A percentile compares a stretch with the other conserved stretches of the same genome.
These are phyloP conservation scores for Pelodiscus sinensis DNA, from an alignment of 2,113 vertebrate species.

Conservation along the genomic window DNA sequence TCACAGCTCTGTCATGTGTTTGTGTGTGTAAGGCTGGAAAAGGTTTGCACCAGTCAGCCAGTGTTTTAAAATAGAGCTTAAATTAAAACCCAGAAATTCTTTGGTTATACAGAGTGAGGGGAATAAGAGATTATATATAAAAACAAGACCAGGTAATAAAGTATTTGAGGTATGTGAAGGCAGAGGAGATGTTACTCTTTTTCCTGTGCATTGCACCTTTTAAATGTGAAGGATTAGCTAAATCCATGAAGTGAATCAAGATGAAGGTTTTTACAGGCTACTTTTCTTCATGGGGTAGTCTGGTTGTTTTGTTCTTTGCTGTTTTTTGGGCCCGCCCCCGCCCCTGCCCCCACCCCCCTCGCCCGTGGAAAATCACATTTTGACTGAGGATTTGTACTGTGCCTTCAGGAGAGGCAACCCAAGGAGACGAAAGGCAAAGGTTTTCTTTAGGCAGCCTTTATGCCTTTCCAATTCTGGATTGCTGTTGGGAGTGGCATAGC, in stretches of 20 bases:
- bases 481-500: background rate
- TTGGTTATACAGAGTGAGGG: background rate
- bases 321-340: no score
- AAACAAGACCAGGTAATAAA: background rate
- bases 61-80: background rate
- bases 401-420: background rate
- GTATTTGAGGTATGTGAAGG: background rate
- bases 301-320: background rate
- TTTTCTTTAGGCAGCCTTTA: background rate
- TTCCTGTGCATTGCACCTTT: background rate
- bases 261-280: background rate
- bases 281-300: background rate
- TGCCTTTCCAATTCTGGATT: background rate
- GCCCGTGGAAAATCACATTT: background rate
- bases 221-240: background rate
- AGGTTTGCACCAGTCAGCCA: background rate
- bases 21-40: background rate
- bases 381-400: background rate
- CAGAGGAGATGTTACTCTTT: background rate
- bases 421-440: background rate
- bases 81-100: constrained; percentile 33
- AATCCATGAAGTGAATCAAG: background rate
- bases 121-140: constrained; percentile 10
- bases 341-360: no score
- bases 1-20: background rate